Evolutionary conservation across 2,113 vertebrate species (phyloP).

Genomic region (Sula dactylatra): DNA sequence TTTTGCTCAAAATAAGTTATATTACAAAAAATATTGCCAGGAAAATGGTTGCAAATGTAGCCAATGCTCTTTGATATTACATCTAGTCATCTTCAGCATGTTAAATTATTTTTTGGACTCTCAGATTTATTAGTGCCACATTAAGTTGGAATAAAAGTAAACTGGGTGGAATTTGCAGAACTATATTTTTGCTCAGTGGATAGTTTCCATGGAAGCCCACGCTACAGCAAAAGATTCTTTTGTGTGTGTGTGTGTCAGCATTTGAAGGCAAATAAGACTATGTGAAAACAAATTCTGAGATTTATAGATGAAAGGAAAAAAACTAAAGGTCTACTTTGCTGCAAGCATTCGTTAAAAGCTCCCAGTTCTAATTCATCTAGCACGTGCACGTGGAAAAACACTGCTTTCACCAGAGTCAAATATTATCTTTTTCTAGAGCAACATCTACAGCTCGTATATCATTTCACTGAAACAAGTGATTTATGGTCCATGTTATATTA

Average conservation of each 20-base stretch:
- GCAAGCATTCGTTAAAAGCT: background rate
- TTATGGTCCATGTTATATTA: background rate
- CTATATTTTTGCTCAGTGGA: background rate
- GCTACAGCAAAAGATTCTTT: background rate
- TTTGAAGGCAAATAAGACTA: background rate
- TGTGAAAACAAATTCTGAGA: background rate
- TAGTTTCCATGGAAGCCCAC: background rate
- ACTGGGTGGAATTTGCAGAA: background rate
- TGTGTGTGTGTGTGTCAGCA: background rate
- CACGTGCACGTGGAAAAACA: background rate
- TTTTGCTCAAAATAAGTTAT: background rate
- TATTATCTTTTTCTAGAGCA: background rate
- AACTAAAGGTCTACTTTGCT: background rate
- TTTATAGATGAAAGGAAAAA: background rate
- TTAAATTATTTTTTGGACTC: background rate
- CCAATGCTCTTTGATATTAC: background rate
- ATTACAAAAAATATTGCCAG: background rate
- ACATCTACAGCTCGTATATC: background rate
- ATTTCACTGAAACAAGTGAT: background rate
- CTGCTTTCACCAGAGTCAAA: background rate
- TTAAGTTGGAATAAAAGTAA: constrained; percentile 1
- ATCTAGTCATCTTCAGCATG: background rate
- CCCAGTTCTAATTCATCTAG: background rate
- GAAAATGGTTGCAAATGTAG: background rate
- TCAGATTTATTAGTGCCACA: constrained; percentile 40